phyloP scores from a whole-genome alignment of 2,797 vertebrate species.

The Craterocephalus amniculus region DNA sequence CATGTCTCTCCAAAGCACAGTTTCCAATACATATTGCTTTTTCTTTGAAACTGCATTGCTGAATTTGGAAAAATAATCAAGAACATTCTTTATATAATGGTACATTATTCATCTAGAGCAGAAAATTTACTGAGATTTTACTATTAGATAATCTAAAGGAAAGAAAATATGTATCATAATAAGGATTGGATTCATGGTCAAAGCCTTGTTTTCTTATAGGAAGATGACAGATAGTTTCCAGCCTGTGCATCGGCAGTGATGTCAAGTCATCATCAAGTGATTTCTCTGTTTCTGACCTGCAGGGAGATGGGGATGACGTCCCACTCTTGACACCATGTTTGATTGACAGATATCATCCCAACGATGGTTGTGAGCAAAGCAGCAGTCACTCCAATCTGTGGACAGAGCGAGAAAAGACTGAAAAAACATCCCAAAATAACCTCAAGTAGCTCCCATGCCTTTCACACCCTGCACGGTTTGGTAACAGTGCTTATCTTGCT shows the following conservation, averaged over 20 bases:
- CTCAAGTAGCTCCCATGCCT: neutral
- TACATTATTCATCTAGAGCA: neutral
- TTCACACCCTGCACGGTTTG: slow-evolving; percentile 29
- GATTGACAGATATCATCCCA: slow-evolving; percentile 89
- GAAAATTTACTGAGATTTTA: neutral
- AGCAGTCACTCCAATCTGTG: slow-evolving; percentile 88
- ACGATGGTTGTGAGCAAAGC: slow-evolving; percentile 87
- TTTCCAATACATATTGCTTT: neutral
- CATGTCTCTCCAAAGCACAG: neutral
- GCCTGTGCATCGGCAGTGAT: slow-evolving; percentile 1
- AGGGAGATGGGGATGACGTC: slow-evolving; percentile 91
- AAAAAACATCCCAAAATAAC: slow-evolving; percentile 4
- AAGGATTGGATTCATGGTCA: neutral
- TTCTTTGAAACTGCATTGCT: neutral
- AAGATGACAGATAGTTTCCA: neutral
- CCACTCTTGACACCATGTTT: slow-evolving; percentile 96
- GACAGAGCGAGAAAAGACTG: slow-evolving; percentile 17
- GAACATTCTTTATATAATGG: neutral
- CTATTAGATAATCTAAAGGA: neutral
- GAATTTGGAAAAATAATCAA: neutral
- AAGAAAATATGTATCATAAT: neutral
- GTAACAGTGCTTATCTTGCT: slow-evolving; percentile 34
- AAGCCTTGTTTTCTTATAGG: neutral
- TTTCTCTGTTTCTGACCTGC: slow-evolving; percentile 82
- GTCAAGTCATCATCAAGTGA: slow-evolving; percentile 3